Base-by-base conservation (phyloP, 2,113 vertebrate species). In the Dromaius novaehollandiae region DNA sequence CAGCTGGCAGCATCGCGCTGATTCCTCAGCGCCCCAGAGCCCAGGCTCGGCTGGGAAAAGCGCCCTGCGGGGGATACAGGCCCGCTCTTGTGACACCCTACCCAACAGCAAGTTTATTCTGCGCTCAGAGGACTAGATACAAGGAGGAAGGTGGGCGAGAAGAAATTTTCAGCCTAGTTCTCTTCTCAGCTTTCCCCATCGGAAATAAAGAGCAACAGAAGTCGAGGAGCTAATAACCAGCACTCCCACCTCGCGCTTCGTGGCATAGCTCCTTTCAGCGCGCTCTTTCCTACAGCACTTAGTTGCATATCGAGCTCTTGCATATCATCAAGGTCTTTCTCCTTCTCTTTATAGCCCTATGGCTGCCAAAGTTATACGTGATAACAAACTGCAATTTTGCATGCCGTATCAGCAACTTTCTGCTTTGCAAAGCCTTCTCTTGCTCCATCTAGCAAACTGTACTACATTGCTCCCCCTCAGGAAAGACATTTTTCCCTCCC, bases 1-100 rank as follows among this genome's bases (percentile, higher is more conserved):
- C 85, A 80, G 84, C 51, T 96, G 91, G 69, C 77, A 96, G 73
- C 53, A n/a, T 22, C 78, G 86, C 81, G 96, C 81, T 17, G 38
- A 86, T 94, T 95, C 55, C 8, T 88, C 58, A 91, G 87, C 88
- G 97, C 48, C 65, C 58, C 36, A 40, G 53, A 75, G n/a, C 53
- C 66, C 92, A 69, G 17, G 55, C 81, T 75, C 30, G 68, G 88
- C 55, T 51, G 61, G 93, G 44, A 81, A 90, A 91, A 94, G 36
- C 48, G 79, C 65, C 69, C 48, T 51, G 56, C 64, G 91, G 83
- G 63, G 50, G 53, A 77, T 75, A 75, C 28, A 91, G 82, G 50
- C 42, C 26, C 8, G 2, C 42, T 79, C 4, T 81, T 73, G 78
- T 53, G 51, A 91, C 69, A 80, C 44, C 34, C 61, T 75, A 48